phyloP scores from a whole-genome alignment of 2,797 vertebrate genomes.

The Myotis pilosus region DNA sequence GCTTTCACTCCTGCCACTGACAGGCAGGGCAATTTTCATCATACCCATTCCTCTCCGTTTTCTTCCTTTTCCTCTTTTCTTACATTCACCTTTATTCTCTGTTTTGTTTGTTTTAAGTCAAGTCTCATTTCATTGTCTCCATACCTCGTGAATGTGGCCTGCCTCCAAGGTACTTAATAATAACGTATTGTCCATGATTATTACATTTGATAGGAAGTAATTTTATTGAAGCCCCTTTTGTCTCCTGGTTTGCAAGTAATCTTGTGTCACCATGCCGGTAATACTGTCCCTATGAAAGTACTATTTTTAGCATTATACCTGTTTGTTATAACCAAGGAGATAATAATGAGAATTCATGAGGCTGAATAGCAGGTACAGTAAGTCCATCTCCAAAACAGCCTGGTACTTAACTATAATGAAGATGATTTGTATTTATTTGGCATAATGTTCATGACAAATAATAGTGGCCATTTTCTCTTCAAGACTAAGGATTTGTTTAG shows the following conservation, averaged over 20 bases:
- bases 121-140: conserved; percentile 58
- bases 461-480: conserved; percentile 42
- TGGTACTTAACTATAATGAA: conserved; percentile 24
- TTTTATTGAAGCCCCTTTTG: conserved; percentile 59
- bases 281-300: neutral
- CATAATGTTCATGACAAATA: conserved; percentile 29
- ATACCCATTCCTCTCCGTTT: conserved; percentile 58
- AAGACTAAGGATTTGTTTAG: conserved; percentile 28
- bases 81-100: conserved; percentile 32
- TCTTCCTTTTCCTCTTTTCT: conserved; percentile 35
- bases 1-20: conserved; percentile 66
- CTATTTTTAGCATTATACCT: conserved; percentile 40
- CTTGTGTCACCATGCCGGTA: neutral
- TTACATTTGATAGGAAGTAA: conserved; percentile 53
- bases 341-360: conserved; percentile 60
- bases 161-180: conserved; percentile 70
- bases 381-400: neutral
- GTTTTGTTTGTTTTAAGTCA: conserved; percentile 28
- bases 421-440: conserved; percentile 43
- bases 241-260: conserved; percentile 56
- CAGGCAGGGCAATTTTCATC: conserved; percentile 67
- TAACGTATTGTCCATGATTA: conserved; percentile 65
- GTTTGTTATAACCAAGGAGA: neutral
- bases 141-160: conserved; percentile 61
- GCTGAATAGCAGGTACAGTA: conserved; percentile 39